These are phyloP conservation scores for Rhinoderma darwinii DNA, from an alignment of 2,113 vertebrate species.

Conservation along the genomic window DNA sequence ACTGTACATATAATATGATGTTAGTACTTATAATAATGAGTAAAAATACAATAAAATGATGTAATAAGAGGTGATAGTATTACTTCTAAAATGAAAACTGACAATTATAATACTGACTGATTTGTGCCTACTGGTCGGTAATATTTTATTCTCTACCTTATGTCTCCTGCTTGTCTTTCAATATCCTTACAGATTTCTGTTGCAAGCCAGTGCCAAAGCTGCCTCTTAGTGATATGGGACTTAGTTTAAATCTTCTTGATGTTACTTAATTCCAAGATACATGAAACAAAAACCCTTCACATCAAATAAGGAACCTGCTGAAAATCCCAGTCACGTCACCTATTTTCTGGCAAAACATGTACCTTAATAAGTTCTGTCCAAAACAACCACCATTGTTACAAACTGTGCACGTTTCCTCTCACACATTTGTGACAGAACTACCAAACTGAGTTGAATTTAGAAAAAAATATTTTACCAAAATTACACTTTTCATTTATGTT, in stretches of 20 bases:
- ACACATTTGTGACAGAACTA: slow-evolving; percentile 4
- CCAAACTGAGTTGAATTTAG: background rate
- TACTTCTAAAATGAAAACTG: no score
- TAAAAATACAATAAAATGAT: no score
- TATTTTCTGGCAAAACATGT: slow-evolving; percentile 10
- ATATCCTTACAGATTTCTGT: background rate
- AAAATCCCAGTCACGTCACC: background rate
- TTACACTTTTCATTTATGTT: no score
- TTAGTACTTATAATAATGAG: no score
- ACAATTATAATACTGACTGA: background rate
- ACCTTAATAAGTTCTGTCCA: slow-evolving; percentile 28
- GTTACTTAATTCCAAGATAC: background rate
- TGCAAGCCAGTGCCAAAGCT: background rate
- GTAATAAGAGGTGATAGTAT: no score
- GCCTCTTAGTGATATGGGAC: background rate
- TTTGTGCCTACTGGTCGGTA: background rate
- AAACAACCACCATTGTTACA: background rate
- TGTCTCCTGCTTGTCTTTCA: background rate
- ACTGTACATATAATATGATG: no score
- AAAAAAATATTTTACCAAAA: background rate
- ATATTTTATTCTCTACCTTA: background rate
- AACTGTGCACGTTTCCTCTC: slow-evolving; percentile 29
- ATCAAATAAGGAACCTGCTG: background rate
- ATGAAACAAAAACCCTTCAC: background rate
- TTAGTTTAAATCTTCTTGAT: background rate